phyloP scores from a whole-genome alignment of 2,888 invertebrate genomes.

The Aspidiotus destructor region DNA sequence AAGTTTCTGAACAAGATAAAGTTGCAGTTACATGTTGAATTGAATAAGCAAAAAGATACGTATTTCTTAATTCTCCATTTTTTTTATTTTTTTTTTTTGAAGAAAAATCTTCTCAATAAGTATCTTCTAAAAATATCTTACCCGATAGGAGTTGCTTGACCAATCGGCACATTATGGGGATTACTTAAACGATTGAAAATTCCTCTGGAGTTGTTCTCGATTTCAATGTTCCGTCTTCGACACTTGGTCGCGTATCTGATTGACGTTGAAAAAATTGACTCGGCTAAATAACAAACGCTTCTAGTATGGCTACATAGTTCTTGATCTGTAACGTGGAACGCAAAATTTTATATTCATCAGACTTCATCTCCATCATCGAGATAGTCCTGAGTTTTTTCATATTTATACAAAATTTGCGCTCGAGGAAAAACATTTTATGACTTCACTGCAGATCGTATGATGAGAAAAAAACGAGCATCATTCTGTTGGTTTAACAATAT shows the following conservation, averaged over 20 bases:
- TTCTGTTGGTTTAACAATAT: too few relatives aligned
- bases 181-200: constrained; percentile 30
- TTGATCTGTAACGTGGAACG: constrained; percentile 46
- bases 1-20: too few relatives aligned
- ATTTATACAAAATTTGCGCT: too few relatives aligned
- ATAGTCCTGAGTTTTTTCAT: too few relatives aligned
- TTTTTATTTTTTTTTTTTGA: too few relatives aligned
- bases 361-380: too few relatives aligned
- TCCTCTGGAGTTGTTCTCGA: constrained; percentile 18
- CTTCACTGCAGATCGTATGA: too few relatives aligned
- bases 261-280: constrained; percentile 53
- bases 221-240: constrained; percentile 55
- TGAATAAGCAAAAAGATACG: too few relatives aligned
- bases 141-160: constrained; percentile 62
- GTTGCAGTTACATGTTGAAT: too few relatives aligned
- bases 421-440: too few relatives aligned
- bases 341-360: not conserved
- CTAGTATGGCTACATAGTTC: constrained; percentile 72
- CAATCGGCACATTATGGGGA: constrained; percentile 51
- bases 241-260: constrained; percentile 57
- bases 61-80: too few relatives aligned
- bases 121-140: constrained; percentile 40
- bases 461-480: too few relatives aligned
- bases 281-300: constrained; percentile 69
- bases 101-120: not conserved